These are phyloP conservation scores for Helobdella robusta DNA, from an alignment of 2,888 invertebrate species.

Conservation along the genomic window DNA sequence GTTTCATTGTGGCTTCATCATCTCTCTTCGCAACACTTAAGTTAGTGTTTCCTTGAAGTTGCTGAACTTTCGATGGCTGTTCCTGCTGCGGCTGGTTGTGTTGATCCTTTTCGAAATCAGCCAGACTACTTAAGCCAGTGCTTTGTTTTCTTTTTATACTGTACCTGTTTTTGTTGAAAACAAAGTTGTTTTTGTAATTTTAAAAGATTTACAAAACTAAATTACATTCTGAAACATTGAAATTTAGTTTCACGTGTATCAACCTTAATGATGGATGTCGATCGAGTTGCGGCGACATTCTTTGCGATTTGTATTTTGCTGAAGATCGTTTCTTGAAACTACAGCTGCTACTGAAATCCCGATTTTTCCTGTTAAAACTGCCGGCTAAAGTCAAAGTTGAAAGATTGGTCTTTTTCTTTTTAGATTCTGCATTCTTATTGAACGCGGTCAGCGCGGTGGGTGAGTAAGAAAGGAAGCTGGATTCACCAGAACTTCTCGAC, in stretches of 20 bases:
- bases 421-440: too few relatives aligned
- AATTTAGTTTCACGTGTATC: neutral
- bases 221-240: neutral
- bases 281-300: conserved; percentile 19
- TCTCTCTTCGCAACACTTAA: neutral
- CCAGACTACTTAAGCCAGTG: neutral
- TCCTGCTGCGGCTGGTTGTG: conserved; percentile 2
- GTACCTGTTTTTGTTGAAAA: conserved; percentile 11
- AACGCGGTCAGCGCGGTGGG: too few relatives aligned
- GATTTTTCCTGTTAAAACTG: conserved; percentile 10
- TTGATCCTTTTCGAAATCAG: neutral
- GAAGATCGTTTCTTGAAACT: conserved; percentile 6
- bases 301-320: neutral
- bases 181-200: conserved; percentile 5
- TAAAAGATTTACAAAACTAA: neutral
- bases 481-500: too few relatives aligned
- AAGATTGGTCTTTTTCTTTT: conserved; percentile 16
- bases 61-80: neutral
- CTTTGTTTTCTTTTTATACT: conserved; percentile 21
- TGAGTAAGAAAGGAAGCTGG: too few relatives aligned
- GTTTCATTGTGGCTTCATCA: neutral
- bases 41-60: neutral
- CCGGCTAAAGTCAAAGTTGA: conserved; percentile 20
- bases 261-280: conserved; percentile 21
- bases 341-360: neutral